Conservation (phyloP, 2,797 vertebrate genomes). For the Cyprinodon diabolis region DNA sequence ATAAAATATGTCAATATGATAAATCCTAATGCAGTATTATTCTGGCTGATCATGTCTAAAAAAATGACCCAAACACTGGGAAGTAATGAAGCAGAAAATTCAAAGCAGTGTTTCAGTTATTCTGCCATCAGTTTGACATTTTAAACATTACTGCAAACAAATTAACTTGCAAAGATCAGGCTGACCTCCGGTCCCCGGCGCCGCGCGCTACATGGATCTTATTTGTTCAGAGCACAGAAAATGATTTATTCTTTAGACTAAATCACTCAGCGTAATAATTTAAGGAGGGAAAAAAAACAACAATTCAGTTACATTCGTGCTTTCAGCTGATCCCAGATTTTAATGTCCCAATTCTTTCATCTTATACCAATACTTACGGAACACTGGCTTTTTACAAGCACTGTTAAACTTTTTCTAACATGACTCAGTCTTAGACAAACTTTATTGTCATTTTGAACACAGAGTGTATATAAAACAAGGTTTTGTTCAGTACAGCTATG, state of each 20-base stretch:
- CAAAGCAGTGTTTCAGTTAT: slow-evolving; percentile 33
- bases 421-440: too few relatives aligned
- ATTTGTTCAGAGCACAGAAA: not conserved
- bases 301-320: not conserved
- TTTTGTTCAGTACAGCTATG: too few relatives aligned
- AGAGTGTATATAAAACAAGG: too few relatives aligned
- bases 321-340: too few relatives aligned
- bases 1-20: not conserved
- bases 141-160: slow-evolving; percentile 36
- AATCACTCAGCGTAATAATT: slow-evolving; percentile 8
- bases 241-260: not conserved
- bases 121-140: slow-evolving; percentile 50
- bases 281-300: not conserved
- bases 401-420: too few relatives aligned
- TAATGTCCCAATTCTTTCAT: too few relatives aligned
- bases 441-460: too few relatives aligned
- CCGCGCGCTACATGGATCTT: slow-evolving; percentile 1
- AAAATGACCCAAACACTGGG: slow-evolving; percentile 37
- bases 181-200: slow-evolving; percentile 8
- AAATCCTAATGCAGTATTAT: not conserved
- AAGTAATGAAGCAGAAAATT: slow-evolving; percentile 51
- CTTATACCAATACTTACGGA: too few relatives aligned
- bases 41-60: not conserved
- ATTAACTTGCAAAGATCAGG: slow-evolving; percentile 22
- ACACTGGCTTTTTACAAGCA: too few relatives aligned